Conservation (phyloP, 2,113 vertebrate species). For the Mus pahari region DNA sequence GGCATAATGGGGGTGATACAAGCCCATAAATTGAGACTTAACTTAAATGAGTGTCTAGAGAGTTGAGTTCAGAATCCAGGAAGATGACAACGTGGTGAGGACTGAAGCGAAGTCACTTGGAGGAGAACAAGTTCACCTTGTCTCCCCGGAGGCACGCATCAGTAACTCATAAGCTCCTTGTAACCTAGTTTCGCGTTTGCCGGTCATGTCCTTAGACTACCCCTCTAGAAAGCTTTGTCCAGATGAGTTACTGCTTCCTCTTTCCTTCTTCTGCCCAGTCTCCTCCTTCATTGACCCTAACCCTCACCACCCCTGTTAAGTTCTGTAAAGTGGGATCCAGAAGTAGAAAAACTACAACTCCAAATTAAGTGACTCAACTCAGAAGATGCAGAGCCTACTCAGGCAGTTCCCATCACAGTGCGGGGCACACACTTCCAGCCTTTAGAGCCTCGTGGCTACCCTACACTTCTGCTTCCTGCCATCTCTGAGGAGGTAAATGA, state of each 20-base stretch:
- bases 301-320: background rate
- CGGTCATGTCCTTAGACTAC: background rate
- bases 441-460: background rate
- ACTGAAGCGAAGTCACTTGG: background rate
- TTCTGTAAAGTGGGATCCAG: background rate
- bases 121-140: background rate
- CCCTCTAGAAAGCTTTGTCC: background rate
- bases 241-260: background rate
- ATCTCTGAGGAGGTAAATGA: background rate
- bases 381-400: background rate
- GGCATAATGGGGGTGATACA: background rate
- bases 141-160: background rate
- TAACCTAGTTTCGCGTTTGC: background rate
- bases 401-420: background rate
- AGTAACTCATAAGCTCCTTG: background rate
- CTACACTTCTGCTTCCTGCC: background rate
- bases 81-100: background rate
- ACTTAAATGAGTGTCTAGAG: background rate
- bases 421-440: background rate
- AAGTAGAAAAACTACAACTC: background rate
- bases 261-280: background rate
- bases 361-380: background rate
- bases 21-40: background rate
- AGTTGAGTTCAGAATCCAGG: slow-evolving; percentile 7
- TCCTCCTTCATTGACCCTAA: background rate